phyloP scores from a whole-genome alignment of 2,113 vertebrate species.

The Elephantulus edwardii region DNA sequence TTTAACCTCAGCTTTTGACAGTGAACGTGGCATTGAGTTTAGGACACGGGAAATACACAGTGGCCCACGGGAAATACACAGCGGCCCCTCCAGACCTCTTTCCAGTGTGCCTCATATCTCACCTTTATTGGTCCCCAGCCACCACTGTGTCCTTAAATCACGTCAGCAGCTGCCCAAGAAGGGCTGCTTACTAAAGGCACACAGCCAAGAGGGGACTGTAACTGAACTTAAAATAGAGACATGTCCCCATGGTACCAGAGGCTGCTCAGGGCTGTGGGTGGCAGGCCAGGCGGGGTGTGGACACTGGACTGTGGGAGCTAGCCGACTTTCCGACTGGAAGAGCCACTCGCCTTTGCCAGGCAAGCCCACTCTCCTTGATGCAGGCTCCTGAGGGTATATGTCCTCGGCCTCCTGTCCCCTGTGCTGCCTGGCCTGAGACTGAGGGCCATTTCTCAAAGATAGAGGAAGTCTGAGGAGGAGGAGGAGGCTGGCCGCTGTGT shows the following conservation, averaged over 20 bases:
- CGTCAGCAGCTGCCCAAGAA: constrained; percentile 46
- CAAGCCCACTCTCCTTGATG: neutral
- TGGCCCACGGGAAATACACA: neutral
- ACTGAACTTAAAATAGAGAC: constrained; percentile 82
- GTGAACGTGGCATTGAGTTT: neutral
- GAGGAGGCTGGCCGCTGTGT: rapidly evolving
- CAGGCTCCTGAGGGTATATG: neutral
- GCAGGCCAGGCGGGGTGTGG: neutral
- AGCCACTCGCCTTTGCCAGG: neutral
- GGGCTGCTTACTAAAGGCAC: neutral
- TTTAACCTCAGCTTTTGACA: neutral
- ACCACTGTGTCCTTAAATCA: constrained; percentile 46
- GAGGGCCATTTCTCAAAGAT: neutral
- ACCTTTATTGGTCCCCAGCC: neutral
- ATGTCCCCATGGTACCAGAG: neutral
- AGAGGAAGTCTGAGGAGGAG: neutral
- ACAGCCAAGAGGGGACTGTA: constrained; percentile 28
- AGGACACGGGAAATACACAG: neutral
- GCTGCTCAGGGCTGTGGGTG: neutral
- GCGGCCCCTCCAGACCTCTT: neutral
- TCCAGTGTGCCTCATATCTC: neutral
- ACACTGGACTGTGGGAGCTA: neutral
- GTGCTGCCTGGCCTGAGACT: neutral
- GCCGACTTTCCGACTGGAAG: neutral
- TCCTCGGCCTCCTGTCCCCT: neutral